phyloP scores from a whole-genome alignment of 2,113 vertebrate genomes.

The Myrmecobius fasciatus region DNA sequence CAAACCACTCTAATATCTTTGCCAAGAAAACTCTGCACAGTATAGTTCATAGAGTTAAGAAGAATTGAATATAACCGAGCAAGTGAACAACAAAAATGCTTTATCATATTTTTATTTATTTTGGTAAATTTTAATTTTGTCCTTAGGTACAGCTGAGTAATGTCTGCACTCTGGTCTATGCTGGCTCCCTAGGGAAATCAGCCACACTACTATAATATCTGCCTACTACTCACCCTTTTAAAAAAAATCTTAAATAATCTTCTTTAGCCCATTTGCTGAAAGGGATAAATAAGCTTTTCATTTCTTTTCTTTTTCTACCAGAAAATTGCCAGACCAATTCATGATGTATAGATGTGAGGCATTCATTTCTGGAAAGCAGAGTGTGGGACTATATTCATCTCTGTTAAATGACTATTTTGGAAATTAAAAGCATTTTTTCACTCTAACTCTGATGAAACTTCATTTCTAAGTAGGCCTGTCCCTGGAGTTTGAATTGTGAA shows the following conservation, averaged over 20 bases:
- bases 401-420: conserved; percentile 32
- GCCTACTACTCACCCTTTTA: not conserved
- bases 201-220: not conserved
- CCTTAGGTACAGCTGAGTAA: not conserved
- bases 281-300: conserved; percentile 17
- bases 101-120: not conserved
- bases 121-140: not conserved
- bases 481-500: not conserved
- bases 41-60: not conserved
- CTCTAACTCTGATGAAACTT: not conserved
- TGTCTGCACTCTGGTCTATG: not conserved
- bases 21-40: not conserved
- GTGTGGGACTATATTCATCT: not conserved
- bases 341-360: not conserved
- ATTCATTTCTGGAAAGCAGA: conserved; percentile 27
- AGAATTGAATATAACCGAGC: not conserved
- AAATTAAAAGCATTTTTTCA: conserved; percentile 29
- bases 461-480: not conserved
- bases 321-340: conserved; percentile 19
- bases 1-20: not conserved
- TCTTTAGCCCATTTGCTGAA: not conserved
- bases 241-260: not conserved
- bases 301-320: not conserved
- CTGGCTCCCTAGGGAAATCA: not conserved
- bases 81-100: not conserved